These are phyloP conservation scores for Araneus ventricosus DNA, from an alignment of 1,140 invertebrate genomes.

Conservation along the genomic window DNA sequence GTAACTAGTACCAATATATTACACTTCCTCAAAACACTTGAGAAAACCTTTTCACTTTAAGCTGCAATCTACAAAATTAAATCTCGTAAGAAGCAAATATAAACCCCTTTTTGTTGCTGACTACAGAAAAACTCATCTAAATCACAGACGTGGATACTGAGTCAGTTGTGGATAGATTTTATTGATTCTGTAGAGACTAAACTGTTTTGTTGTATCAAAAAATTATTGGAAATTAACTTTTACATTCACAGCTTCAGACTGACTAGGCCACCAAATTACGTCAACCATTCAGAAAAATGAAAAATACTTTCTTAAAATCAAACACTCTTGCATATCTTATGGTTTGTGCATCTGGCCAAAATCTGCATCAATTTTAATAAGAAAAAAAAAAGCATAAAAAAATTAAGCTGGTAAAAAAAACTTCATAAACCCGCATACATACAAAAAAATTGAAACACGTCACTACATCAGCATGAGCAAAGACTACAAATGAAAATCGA, in stretches of 20 bases:
- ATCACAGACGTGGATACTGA: conserved; percentile 25
- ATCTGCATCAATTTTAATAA: neutral
- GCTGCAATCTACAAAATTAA: conserved; percentile 5
- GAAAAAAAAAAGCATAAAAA: neutral
- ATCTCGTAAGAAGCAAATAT: neutral
- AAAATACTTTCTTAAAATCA: neutral
- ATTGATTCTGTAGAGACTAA: neutral
- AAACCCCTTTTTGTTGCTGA: neutral
- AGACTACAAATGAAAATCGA: conserved; percentile 42
- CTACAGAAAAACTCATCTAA: conserved; percentile 1
- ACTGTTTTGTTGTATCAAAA: neutral
- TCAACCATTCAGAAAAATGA: neutral
- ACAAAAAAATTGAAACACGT: neutral
- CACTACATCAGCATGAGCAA: conserved; percentile 53
- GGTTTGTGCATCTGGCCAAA: too few species aligned
- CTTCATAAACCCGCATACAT: neutral
- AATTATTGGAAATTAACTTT: neutral
- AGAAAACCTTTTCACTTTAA: neutral
- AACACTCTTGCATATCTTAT: too few species aligned
- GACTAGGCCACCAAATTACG: neutral
- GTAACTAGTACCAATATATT: conserved; percentile 47
- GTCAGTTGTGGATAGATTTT: conserved; percentile 18
- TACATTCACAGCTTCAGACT: neutral
- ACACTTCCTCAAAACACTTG: conserved; percentile 33
- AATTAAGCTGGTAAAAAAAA: neutral